Conservation (phyloP, 2,797 vertebrate genomes). For the Halcyon smyrnensis region DNA sequence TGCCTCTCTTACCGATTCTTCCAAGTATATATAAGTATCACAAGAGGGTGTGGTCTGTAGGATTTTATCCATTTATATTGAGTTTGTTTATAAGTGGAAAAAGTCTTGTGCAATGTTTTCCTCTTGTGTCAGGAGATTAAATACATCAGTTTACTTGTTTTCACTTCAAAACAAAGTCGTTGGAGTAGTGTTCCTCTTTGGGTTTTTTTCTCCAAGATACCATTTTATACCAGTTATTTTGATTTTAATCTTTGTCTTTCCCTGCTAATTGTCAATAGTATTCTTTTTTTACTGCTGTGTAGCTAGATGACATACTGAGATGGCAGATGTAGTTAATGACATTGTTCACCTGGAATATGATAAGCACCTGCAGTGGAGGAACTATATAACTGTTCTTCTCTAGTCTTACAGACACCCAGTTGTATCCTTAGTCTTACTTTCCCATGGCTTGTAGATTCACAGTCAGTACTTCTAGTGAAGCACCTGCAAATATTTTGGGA, state of each 20-base stretch:
- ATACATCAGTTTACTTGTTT: not conserved
- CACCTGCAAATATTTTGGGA: not conserved
- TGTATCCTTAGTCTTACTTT: not conserved
- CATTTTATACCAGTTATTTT: not conserved
- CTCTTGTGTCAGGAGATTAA: not conserved
- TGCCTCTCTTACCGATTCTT: not conserved
- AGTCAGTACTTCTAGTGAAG: not conserved
- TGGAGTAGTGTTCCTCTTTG: not conserved
- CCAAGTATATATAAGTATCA: not conserved
- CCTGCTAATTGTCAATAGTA: not conserved
- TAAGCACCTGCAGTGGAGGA: not conserved
- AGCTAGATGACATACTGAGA: not conserved
- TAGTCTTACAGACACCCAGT: not conserved
- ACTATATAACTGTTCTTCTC: not conserved
- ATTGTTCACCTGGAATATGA: not conserved
- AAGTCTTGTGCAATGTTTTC: not conserved
- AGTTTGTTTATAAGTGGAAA: not conserved
- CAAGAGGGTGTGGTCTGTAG: not conserved
- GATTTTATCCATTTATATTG: not conserved
- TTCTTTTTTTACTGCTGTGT: not conserved
- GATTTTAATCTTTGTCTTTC: not conserved
- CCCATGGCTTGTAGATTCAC: not conserved
- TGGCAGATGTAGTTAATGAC: not conserved
- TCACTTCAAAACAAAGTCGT: not conserved
- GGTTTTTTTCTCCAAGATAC: not conserved